These are phyloP conservation scores for Pocillopora damicornis DNA, from an alignment of 64 coral and sea anemone genomes.

Conservation along the genomic window DNA sequence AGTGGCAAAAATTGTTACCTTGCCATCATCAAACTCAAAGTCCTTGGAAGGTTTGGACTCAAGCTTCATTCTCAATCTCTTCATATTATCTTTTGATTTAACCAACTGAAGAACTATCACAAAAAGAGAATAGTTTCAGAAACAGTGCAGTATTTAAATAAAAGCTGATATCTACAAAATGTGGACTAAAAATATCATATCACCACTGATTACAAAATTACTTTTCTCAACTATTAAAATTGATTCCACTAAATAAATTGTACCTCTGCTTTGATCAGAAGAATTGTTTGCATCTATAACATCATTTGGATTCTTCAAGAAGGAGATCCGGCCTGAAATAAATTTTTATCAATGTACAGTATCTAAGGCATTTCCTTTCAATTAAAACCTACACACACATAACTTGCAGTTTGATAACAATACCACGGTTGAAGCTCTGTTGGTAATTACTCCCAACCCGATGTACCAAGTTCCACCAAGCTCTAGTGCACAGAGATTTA, in stretches of 20 bases:
- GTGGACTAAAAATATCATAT: no score
- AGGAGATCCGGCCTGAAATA: conserved; percentile 46
- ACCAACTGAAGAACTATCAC: conserved; percentile 51
- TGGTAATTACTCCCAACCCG: no score
- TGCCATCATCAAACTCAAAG: conserved; percentile 72
- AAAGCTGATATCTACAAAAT: no score
- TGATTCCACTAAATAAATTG: not conserved
- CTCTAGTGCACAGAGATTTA: no score
- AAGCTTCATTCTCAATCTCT: conserved; percentile 46
- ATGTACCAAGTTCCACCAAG: no score
- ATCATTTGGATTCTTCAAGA: conserved; percentile 48
- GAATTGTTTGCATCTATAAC: conserved; percentile 35
- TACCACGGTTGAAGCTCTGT: no score
- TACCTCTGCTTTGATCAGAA: conserved; percentile 56
- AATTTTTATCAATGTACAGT: not conserved
- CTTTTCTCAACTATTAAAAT: no score
- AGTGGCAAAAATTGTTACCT: conserved; percentile 12
- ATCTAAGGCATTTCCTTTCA: not conserved
- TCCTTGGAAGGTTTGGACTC: conserved; percentile 50
- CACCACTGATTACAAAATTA: no score
- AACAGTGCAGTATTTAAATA: no score
- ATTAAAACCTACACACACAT: not conserved
- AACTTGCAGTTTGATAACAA: no score
- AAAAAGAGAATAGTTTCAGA: not conserved
- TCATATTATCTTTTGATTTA: conserved; percentile 62